Conservation (phyloP, 2,797 vertebrate genomes). For the Ctenochaetus hawaiiensis region DNA sequence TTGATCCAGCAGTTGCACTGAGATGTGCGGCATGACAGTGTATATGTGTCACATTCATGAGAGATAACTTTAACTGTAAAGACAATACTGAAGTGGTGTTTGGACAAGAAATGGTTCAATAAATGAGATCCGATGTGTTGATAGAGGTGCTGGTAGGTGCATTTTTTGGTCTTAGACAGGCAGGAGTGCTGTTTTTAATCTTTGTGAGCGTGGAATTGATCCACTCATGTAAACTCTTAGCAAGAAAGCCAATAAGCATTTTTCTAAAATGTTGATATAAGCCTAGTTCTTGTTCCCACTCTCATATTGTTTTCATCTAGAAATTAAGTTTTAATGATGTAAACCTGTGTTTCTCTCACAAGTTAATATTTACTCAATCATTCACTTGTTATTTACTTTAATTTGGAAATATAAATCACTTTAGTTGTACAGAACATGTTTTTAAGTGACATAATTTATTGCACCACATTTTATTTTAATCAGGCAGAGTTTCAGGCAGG, state of each 20-base stretch:
- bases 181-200: background rate
- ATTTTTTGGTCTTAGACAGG: background rate
- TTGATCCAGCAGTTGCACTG: slow-evolving; percentile 55
- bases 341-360: background rate
- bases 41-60: slow-evolving; percentile 26
- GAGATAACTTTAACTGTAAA: slow-evolving; percentile 32
- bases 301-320: background rate
- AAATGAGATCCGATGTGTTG: background rate
- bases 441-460: background rate
- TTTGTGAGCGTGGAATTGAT: background rate
- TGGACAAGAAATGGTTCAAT: slow-evolving; percentile 1
- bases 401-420: background rate
- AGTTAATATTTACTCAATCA: no score
- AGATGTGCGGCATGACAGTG: slow-evolving; percentile 36
- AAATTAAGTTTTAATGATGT: background rate
- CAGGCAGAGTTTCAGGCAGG: slow-evolving; percentile 8
- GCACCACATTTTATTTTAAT: background rate
- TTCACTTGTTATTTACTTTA: no score
- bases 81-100: background rate
- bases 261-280: background rate
- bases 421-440: background rate
- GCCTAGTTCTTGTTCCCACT: background rate
- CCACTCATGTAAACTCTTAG: background rate
- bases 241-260: background rate
- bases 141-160: background rate